These are phyloP conservation scores for Dinomys branickii DNA, from an alignment of 2,113 vertebrate genomes.

Conservation along the genomic window DNA sequence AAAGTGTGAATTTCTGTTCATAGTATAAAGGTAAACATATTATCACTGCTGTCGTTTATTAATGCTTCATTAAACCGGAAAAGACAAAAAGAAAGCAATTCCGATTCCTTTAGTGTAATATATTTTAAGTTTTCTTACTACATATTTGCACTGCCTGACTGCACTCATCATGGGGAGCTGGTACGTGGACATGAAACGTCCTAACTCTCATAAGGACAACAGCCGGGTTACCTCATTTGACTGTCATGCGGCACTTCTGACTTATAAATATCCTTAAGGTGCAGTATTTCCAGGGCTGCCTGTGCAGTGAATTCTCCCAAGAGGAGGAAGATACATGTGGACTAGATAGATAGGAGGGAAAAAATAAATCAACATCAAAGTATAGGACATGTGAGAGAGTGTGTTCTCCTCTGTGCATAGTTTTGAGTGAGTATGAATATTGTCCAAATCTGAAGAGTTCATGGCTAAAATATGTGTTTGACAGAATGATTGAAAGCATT, in stretches of 20 bases:
- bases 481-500: not conserved
- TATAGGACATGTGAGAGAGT: not conserved
- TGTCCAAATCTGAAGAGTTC: not conserved
- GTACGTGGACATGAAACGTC: not conserved
- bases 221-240: not conserved
- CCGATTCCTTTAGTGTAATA: not conserved
- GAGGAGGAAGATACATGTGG: not conserved
- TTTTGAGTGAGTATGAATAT: not conserved
- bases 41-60: not conserved
- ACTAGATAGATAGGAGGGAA: not conserved
- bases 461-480: not conserved
- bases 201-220: not conserved
- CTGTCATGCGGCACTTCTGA: not conserved
- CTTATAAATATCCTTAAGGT: not conserved
- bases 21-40: not conserved
- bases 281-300: not conserved
- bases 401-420: not conserved
- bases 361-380: not conserved
- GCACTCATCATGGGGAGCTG: not conserved
- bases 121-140: not conserved
- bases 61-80: not conserved
- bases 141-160: not conserved
- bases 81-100: not conserved
- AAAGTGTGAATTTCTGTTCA: not conserved
- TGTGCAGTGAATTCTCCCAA: not conserved